Evolutionary conservation across 2,888 invertebrate species (phyloP).

Genomic region (Phania funesta): DNA sequence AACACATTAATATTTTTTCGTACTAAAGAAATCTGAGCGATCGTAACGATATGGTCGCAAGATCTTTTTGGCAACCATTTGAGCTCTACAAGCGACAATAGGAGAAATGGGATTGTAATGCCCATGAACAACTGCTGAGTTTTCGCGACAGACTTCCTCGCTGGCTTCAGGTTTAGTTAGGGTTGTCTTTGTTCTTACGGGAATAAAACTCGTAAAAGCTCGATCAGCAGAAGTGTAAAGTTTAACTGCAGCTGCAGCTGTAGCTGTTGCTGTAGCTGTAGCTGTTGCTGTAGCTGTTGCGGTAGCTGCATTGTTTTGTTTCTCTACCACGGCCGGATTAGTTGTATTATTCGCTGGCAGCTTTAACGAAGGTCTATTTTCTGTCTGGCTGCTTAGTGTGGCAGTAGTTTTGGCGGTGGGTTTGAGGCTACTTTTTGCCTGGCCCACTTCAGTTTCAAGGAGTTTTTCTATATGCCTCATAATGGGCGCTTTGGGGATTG

Average conservation of each 20-base stretch:
- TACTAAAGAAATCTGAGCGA: constrained; percentile 37
- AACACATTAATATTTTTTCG: constrained; percentile 33
- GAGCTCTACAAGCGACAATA: constrained; percentile 9
- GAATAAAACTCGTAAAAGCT: neutral
- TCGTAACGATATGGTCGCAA: constrained; percentile 18
- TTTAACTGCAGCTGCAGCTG: too few species aligned
- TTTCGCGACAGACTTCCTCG: too few species aligned
- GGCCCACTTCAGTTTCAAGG: neutral
- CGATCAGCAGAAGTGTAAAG: too few species aligned
- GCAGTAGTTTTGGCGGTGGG: neutral
- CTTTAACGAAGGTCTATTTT: neutral
- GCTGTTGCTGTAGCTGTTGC: neutral
- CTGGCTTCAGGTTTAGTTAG: neutral
- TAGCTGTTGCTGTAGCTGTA: neutral
- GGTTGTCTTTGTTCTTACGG: neutral
- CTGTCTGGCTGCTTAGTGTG: neutral
- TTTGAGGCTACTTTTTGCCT: neutral
- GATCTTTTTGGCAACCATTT: neutral
- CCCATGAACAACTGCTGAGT: neutral
- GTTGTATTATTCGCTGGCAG: neutral
- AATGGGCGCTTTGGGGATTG: too few species aligned
- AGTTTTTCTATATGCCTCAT: too few species aligned
- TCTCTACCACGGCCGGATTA: neutral
- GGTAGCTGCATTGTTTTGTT: neutral
- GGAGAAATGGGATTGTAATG: neutral